Base-by-base conservation (phyloP, 2,113 vertebrate species). In the Oncorhynchus tshawytscha region DNA sequence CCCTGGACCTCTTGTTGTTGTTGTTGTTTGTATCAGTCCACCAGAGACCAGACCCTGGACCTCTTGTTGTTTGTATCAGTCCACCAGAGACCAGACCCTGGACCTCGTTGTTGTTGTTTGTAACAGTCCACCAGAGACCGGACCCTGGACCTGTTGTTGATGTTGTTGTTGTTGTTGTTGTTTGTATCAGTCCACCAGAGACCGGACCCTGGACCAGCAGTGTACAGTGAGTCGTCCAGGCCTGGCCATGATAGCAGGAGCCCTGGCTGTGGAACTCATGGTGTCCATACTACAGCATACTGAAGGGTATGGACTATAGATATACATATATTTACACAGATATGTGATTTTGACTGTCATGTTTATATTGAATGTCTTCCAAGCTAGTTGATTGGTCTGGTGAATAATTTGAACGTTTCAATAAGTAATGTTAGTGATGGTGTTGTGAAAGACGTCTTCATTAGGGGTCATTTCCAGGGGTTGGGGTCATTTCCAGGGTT, bases 221-320 rank as follows among this genome's bases (percentile, higher is more conserved):
- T 99, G 98, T 81, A 99, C 98, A 0, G 97, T 99, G 73, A 99
- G 98, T 70, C 92, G 98, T 3, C 98, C 98, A 0, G 98, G 98
- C 5, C 88, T 99, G 76, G 95, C 98, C 77, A 96, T 96, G 96
- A 95, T 99, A 29, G 97, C 97, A 2, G 97, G 97, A 84, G 96
- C 98, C 0, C 90, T 99, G 78, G 97, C 98, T 0, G 98, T 99
- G 72, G 98, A 99, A 82, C 76, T 99, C 72, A 98, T 99, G 97
- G 94, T 99, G 48, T 99, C 97, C 67, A 94, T 99, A 31, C 89
- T 99, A 45, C 98, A 99, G 83, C 98, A 99, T 88, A 95, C 94
- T 73, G 96, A 99, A 91, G 96, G 97, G 98, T 99, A 24, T 7
- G 39, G 39, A 11, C 39, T 9, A 39, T 39, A 9, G 39, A 39